These are phyloP conservation scores for Drosophila paucipuncta DNA, from an alignment of 2,888 invertebrate species.

Conservation along the genomic window DNA sequence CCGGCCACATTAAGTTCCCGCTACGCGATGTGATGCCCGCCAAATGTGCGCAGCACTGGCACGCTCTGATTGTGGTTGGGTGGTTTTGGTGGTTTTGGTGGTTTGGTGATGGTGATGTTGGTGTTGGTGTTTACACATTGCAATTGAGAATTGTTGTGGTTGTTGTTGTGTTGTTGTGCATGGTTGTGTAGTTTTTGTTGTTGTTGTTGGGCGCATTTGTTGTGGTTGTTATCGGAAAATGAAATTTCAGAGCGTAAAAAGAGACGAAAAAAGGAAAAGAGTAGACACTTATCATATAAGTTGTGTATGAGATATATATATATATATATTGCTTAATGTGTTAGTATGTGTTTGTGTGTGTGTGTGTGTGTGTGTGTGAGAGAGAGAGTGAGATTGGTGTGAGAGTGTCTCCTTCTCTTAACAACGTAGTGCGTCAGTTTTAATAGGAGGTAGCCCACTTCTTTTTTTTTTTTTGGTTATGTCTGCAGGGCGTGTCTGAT, in stretches of 20 bases:
- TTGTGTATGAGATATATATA: conserved; percentile 76
- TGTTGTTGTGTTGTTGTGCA: conserved; percentile 33
- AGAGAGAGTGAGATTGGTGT: conserved; percentile 5
- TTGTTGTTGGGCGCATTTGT: conserved; percentile 51
- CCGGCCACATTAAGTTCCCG: conserved; percentile 83
- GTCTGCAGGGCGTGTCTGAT: conserved; percentile 30
- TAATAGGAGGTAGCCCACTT: conserved; percentile 19
- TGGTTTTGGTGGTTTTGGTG: conserved; percentile 17
- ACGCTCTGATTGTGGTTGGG: conserved; percentile 81
- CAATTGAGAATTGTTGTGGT: conserved; percentile 43
- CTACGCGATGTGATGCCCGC: conserved; percentile 86
- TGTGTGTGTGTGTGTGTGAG: conserved; percentile 10
- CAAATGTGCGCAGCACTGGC: conserved; percentile 86
- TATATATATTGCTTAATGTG: conserved; percentile 66
- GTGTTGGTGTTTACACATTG: conserved; percentile 45
- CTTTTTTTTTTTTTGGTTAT: conserved; percentile 1
- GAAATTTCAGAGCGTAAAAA: conserved; percentile 81
- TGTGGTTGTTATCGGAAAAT: conserved; percentile 72
- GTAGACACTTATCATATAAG: conserved; percentile 81
- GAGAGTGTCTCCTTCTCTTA: conserved; percentile 31
- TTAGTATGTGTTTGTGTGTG: conserved; percentile 4
- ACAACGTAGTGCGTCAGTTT: conserved; percentile 51
- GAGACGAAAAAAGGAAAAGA: conserved; percentile 81
- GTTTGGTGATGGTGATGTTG: conserved; percentile 28
- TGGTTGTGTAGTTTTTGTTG: conserved; percentile 29